Evolutionary conservation across 2,113 vertebrate genomes (phyloP).

Genomic region (Urocynchramus pylzowi): DNA sequence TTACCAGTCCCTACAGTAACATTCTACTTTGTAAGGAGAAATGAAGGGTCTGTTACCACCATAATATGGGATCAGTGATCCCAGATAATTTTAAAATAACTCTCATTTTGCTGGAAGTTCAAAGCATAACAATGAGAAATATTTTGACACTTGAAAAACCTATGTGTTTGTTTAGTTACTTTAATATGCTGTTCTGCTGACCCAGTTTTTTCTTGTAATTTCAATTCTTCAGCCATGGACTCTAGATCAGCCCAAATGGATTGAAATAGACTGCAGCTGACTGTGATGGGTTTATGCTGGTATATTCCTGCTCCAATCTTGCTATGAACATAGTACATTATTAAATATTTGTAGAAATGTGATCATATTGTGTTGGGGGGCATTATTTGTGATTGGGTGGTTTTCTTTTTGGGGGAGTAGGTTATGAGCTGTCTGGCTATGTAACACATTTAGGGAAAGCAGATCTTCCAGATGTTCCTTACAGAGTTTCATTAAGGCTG

Average conservation of each 20-base stretch:
- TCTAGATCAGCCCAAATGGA: not conserved
- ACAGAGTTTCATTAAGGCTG: not conserved
- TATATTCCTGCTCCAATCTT: not conserved
- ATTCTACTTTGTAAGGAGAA: not conserved
- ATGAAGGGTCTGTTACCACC: not conserved
- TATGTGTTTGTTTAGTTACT: not conserved
- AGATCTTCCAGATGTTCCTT: not conserved
- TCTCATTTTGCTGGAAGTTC: not conserved
- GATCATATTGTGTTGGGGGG: not conserved
- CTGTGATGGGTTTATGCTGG: not conserved
- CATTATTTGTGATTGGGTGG: not conserved
- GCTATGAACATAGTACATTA: not conserved
- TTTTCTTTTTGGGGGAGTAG: fast-evolving
- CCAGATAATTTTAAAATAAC: slow-evolving; percentile 7
- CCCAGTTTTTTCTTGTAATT: not conserved
- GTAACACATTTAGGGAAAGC: not conserved
- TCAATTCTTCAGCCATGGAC: not conserved
- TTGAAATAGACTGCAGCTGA: not conserved
- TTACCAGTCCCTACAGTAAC: not conserved
- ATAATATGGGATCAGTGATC: not conserved
- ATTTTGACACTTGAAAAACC: slow-evolving; percentile 11
- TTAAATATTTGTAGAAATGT: not conserved
- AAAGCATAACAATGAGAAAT: not conserved
- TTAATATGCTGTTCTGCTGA: not conserved
- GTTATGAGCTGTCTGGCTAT: not conserved